Evolutionary conservation across 2,797 vertebrate genomes (phyloP), one percentile per base, ranked within the genome.

Genomic region (Squalus acanthias): DNA sequence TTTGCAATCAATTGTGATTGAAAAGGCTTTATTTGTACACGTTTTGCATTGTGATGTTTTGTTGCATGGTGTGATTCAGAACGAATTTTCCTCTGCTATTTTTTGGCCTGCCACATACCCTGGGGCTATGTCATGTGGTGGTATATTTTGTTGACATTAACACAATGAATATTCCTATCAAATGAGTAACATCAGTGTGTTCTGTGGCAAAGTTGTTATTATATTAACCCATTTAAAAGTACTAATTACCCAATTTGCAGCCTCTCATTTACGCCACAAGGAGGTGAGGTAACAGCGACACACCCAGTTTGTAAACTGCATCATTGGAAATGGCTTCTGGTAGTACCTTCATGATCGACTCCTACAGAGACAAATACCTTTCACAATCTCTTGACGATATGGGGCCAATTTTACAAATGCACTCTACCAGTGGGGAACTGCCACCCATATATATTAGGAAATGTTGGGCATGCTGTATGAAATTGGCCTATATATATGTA

Each of bases 141-240:
- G 57, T 17, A 65, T 12, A n/a, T 91, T 91, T 65, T 67, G n/a
- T 93, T 15, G 9, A 93, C 91, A 93, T 67, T 67, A 39, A 39
- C 33, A 46, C 65, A 67, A 69, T 93, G 65, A 93, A 93, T 93
- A 93, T 69, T 93, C 63, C 91, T 39, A 24, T 67, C 63, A 46
- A n/a, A 46, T 93, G 65, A 93, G 17, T 26, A 39, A 93, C 15
- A 10, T 65, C n/a, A 46, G 7, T 69, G n/a, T n/a, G n/a, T 69
- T 46, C 17, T 46, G 91, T 93, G 91, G 91, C n/a, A 93, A 93
- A n/a, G 15, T 69, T 65, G 60, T n/a, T 85, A 85, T 85, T 85
- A 50, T 85, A 50, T 85, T 85, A 85, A 50, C 17, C 82, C 89
- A 92, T 92, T 92, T 15, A 20, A 93, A 93, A 69, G 29, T 93